Evolutionary conservation across 2,797 vertebrate genomes (phyloP).

Genomic region (Nannoperca obscura): DNA sequence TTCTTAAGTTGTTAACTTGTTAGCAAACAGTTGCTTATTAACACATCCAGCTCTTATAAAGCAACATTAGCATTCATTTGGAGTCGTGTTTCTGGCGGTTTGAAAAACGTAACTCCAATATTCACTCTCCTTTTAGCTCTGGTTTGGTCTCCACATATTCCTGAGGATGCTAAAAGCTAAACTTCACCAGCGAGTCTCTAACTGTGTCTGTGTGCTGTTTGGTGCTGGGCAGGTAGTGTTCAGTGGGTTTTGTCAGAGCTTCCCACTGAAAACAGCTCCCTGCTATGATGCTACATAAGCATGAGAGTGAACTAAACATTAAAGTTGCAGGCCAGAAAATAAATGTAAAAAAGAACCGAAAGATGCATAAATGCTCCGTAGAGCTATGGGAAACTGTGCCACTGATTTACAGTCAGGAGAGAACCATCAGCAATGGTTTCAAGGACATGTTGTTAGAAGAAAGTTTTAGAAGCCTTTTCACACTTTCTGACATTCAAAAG

Average conservation of each 20-base stretch:
- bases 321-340: not conserved
- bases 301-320: no score
- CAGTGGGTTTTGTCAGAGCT: no score
- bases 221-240: no score
- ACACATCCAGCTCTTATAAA: not conserved
- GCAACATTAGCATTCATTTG: not conserved
- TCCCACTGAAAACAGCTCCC: no score
- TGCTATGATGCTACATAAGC: no score
- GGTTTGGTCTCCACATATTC: no score
- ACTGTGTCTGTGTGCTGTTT: no score
- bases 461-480: slow-evolving; percentile 4
- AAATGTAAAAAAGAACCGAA: not conserved
- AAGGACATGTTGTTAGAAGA: not conserved
- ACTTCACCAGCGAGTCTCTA: no score
- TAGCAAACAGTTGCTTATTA: not conserved
- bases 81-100: not conserved
- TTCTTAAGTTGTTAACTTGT: not conserved
- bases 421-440: not conserved
- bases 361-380: not conserved
- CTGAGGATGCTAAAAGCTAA: no score
- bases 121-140: not conserved
- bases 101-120: not conserved
- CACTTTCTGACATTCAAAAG: not conserved
- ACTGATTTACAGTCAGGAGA: not conserved
- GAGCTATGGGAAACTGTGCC: not conserved